Base-by-base conservation (phyloP, 2,113 vertebrate genomes). In the Microtus montanus region DNA sequence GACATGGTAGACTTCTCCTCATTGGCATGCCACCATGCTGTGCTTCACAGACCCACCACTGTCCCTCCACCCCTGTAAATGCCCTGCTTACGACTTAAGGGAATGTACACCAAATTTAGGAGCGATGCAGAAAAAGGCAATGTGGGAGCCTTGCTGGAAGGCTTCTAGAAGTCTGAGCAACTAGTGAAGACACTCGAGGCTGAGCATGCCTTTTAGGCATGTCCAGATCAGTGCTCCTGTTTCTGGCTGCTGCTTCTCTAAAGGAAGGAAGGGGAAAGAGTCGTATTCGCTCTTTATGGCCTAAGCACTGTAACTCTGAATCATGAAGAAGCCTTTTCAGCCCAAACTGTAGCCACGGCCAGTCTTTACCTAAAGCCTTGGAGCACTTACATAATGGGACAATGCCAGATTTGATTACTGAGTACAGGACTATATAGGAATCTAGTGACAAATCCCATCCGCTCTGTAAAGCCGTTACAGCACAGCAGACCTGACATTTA, bases 241-340 rank as follows among this genome's bases (percentile, higher is more conserved):
- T 92, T 77, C 88, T 86, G 66, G 71, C 35, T 78, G 26, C 19
- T 26, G 30, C 85, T 94, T 87, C 94, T 90, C 87, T 70, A 33
- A 90, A 92, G 78, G 44, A 83, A 83, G n/a, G 66, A 54, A 17
- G 8, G 26, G 3, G 22, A 35, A 44, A 35, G 49, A 84, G 64
- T 14, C 0, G 3, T 17, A 3, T 71, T 80, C 77, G 33, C 26
- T n/a, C 52, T 80, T 77, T 63, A 41, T 91, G 96, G 94, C 95
- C 71, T 79, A 58, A 66, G 71, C 74, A 77, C 38, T 14, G 10
- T 93, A 33, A 20, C 82, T 90, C 92, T 96, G 74, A 64, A 33
- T 87, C 96, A 79, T 84, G 91, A 93, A 80, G 73, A 95, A 95
- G 49, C 68, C 87, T 68, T 91, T 94, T 89, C 86, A 95, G 74